phyloP scores from a whole-genome alignment of 2,888 invertebrate species.

The Drosophila pegasa region DNA sequence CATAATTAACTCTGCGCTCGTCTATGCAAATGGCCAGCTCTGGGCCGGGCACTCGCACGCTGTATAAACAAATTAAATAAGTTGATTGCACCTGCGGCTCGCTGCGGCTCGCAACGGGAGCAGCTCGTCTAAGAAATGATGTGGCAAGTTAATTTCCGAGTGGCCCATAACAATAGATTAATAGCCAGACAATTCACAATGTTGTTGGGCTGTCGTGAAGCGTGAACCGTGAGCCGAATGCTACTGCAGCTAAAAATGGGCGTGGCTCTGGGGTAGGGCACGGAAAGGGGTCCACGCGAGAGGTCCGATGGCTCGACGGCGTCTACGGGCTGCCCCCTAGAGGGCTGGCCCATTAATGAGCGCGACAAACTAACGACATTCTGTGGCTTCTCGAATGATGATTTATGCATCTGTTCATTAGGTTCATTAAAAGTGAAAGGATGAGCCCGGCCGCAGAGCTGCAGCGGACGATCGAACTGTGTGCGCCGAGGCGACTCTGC shows the following conservation, averaged over 20 bases:
- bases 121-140: slow-evolving; percentile 64
- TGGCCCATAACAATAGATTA: slow-evolving; percentile 70
- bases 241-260: slow-evolving; percentile 26
- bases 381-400: slow-evolving; percentile 60
- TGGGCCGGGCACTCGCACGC: neutral
- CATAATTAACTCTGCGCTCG: neutral
- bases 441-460: slow-evolving; percentile 43
- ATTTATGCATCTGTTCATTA: slow-evolving; percentile 76
- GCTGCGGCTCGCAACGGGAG: slow-evolving; percentile 49
- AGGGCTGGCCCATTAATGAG: slow-evolving; percentile 64
- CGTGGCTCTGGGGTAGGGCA: slow-evolving; percentile 8
- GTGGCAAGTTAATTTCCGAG: slow-evolving; percentile 74
- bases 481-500: neutral
- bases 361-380: slow-evolving; percentile 75
- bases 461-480: slow-evolving; percentile 16
- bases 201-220: slow-evolving; percentile 41
- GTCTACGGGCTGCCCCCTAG: slow-evolving; percentile 18
- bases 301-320: slow-evolving; percentile 7
- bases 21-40: neutral
- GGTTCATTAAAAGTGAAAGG: slow-evolving; percentile 79
- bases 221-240: slow-evolving; percentile 46
- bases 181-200: slow-evolving; percentile 54
- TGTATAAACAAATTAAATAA: slow-evolving; percentile 11
- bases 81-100: slow-evolving; percentile 43
- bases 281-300: neutral